These are phyloP conservation scores for Watsonalla cultraria DNA, from an alignment of 2,888 invertebrate genomes.

Conservation along the genomic window DNA sequence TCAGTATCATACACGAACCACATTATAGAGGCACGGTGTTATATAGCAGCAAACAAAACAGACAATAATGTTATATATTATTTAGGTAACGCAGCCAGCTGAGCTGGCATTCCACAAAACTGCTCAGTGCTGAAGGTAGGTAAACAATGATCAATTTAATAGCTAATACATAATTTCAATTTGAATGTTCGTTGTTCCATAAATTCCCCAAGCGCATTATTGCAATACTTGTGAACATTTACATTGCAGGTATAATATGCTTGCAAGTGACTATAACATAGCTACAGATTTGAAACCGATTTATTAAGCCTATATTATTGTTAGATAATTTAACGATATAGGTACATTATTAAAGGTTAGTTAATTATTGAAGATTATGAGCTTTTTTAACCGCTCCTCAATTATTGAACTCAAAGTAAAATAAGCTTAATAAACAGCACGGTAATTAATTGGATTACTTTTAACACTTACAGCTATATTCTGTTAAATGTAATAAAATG, in stretches of 20 bases:
- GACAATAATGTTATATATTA: too few relatives aligned
- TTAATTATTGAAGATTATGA: conserved; percentile 23
- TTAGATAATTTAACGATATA: conserved; percentile 14
- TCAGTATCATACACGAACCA: not conserved
- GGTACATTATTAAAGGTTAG: conserved; percentile 15
- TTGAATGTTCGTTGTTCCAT: conserved; percentile 64
- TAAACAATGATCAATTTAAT: conserved; percentile 4
- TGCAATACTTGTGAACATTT: not conserved
- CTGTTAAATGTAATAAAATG: conserved; percentile 76
- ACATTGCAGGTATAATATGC: too few relatives aligned
- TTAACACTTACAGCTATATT: conserved; percentile 77
- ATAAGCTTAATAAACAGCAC: conserved; percentile 61
- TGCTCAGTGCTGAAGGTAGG: conserved; percentile 11
- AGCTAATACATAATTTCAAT: conserved; percentile 40
- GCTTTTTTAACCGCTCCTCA: conserved; percentile 8
- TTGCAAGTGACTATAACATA: conserved; percentile 6
- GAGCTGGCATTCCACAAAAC: conserved; percentile 1
- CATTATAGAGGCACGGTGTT: not conserved
- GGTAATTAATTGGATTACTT: conserved; percentile 61
- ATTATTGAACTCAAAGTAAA: conserved; percentile 36
- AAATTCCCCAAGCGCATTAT: conserved; percentile 39
- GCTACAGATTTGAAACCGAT: conserved; percentile 17
- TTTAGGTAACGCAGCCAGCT: too few relatives aligned
- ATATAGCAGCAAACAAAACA: not conserved
- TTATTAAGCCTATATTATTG: conserved; percentile 12